phyloP scores from a whole-genome alignment of 2,113 vertebrate genomes.

The Platanista minor region DNA sequence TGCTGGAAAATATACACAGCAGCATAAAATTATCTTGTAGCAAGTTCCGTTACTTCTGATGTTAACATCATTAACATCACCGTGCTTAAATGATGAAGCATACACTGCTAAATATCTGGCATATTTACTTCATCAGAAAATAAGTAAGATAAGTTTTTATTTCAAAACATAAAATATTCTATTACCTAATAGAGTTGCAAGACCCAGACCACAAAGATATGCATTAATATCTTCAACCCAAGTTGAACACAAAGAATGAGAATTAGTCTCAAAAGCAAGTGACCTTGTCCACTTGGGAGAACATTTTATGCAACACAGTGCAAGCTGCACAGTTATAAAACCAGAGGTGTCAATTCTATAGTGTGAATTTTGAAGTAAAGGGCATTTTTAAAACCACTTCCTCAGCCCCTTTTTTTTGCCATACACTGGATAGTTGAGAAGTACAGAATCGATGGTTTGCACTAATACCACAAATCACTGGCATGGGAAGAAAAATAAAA shows the following conservation, averaged over 20 bases:
- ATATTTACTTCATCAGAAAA: neutral
- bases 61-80: neutral
- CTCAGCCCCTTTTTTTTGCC: neutral
- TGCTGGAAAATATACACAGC: neutral
- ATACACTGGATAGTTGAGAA: neutral
- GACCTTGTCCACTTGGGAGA: constrained; percentile 8
- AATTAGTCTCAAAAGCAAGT: constrained; percentile 12
- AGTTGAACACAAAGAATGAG: constrained; percentile 29
- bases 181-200: neutral
- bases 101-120: neutral
- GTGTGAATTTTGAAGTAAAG: constrained; percentile 55
- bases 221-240: neutral
- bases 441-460: constrained; percentile 30
- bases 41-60: neutral
- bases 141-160: neutral
- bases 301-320: neutral
- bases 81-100: neutral
- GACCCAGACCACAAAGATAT: neutral
- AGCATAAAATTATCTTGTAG: neutral
- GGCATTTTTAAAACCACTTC: neutral
- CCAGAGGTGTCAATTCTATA: constrained; percentile 49
- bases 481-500: constrained; percentile 38
- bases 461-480: constrained; percentile 33
- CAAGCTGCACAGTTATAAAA: constrained; percentile 20
- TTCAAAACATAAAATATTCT: neutral